Base-by-base conservation (phyloP, 1,140 invertebrate genomes). In the Carcinoscorpius rotundicauda region DNA sequence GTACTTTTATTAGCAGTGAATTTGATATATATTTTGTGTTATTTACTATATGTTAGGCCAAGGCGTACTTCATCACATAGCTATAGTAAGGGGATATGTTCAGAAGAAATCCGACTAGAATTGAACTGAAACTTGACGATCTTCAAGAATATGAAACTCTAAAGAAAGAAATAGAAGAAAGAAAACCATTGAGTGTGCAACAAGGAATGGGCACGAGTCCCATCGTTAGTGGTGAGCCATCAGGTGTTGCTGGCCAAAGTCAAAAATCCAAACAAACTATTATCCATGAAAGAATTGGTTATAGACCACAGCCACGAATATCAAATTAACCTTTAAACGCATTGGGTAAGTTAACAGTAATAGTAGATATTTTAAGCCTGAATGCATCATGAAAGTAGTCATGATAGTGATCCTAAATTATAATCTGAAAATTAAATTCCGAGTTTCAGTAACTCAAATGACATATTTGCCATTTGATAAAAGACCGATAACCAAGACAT, bases 111-210 rank as follows among this genome's bases (percentile, higher is more conserved):
- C 83, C 87, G 61, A 89, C 87, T 10, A 82, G 86, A 71, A 85
- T 89, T 68, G 86, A 86, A 68, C 76, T 89, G 68, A 87, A 87
- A 74, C 76, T 89, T 11, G 85, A 88, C 51, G 87, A 89, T 77
- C 76, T 89, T 50, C 80, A 82, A 70, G 87, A 89, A 73, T 89
- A 86, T 72, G 85, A 87, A 50, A 61, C 52, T 10, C 66, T 74
- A 49, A 72, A 72, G 59, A 75, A 74, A 64, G 57, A 67, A 53
- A 70, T 69, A 10, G 71, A 74, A 29, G 55, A 56, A 49, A 73
- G 71, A 60, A 71, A 68, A 63, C 29, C 29, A 52, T 11, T 70
- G 71, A 76, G 50, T 11, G 56, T 4, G 56, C 4, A 57, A 48
- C 11, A n/a, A 10, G 9, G 10, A 68, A 64, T 51, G 57, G 60